Base-by-base conservation (phyloP, 1,140 invertebrate species). In the Cyclina sinensis region DNA sequence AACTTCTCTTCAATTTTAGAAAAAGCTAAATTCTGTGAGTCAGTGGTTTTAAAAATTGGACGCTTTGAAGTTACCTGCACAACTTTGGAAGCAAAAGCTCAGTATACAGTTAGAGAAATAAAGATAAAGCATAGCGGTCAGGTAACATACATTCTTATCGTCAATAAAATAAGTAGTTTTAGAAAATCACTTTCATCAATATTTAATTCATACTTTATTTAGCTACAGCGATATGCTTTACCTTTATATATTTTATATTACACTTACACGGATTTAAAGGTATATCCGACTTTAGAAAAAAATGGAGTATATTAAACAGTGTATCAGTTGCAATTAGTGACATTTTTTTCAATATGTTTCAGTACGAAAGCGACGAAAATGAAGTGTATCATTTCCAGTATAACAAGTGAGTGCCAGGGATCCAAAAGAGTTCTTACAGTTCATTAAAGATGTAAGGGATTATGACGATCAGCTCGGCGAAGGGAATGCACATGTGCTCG, bases 381-480 rank as follows among this genome's bases (percentile, higher is more conserved):
- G 39, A 5, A 4, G 27, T 51, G 14, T 51, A 51, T 18, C 74
- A 78, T 30, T 78, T 78, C 18, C 14, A 78, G 18, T 70, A 70
- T 27, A 37, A n/a, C 18, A 21, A 70, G 18, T 70, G 65, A 43
- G 51, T 32, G 30, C 4, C 37, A 24, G 27, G 16, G 35, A 70
- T 21, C 1, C 65, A 18, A 43, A 27, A 39, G 65, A 70, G 16
- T 70, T 70, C 21, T 32, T 70, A 16, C 32, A 70, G 37, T 70
- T 70, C 39, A 1, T 51, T 9, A 48, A 46, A 18, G 74, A 78
- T 24, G 74, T 78, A 4, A 21, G 51, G 27, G 39, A 78, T 16
- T 54, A 78, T 78, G 74, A 24, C 7, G 39, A 46, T 27, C 12
- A 54, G 21, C 51, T 78, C 14, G 74, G 74, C 12, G 74, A 32